phyloP scores from a whole-genome alignment of 2,888 invertebrate genomes.

The Cheilosia grossa region DNA sequence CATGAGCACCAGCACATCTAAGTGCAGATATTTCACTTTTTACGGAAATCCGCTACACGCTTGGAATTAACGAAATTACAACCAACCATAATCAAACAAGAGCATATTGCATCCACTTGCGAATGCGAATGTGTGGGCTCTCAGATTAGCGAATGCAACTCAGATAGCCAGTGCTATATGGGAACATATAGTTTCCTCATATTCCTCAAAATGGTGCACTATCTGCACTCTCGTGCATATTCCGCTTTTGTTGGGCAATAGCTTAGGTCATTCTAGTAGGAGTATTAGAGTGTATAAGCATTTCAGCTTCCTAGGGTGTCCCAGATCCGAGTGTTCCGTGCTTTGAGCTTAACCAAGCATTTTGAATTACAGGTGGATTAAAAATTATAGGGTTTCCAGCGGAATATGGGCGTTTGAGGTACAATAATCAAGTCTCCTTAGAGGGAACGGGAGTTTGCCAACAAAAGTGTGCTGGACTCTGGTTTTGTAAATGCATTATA shows the following conservation, averaged over 20 bases:
- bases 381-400: no score
- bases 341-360: no score
- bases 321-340: no score
- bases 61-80: background rate
- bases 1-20: background rate
- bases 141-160: constrained; percentile 1
- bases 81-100: background rate
- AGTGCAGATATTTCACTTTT: constrained; percentile 2
- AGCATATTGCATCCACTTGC: constrained; percentile 1
- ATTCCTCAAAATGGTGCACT: constrained; percentile 1
- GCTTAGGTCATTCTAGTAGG: background rate
- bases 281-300: no score
- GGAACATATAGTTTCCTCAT: constrained; percentile 12
- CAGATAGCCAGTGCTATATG: constrained; percentile 2
- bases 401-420: background rate
- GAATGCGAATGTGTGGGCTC: constrained; percentile 4
- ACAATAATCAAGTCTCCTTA: no score
- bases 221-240: background rate
- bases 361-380: no score
- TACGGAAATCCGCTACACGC: background rate
- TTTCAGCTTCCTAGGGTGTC: no score
- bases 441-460: no score
- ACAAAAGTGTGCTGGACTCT: no score
- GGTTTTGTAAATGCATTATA: no score
- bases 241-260: background rate